These are phyloP conservation scores for Leptopilina myrica DNA, from an alignment of 2,888 invertebrate species.

Conservation along the genomic window DNA sequence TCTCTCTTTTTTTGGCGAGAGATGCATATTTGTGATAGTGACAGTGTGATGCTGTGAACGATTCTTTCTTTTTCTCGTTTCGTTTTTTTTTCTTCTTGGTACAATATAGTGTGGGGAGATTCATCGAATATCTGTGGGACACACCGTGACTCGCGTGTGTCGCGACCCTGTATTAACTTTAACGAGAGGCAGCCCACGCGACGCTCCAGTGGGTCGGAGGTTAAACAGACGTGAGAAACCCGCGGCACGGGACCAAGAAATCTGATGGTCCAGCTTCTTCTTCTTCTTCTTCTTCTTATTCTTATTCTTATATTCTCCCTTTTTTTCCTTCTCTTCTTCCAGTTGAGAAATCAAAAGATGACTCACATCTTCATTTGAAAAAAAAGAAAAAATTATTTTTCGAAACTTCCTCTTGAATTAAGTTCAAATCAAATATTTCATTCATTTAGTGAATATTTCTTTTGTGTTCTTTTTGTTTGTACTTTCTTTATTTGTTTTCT, in stretches of 20 bases:
- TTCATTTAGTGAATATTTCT: background rate
- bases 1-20: background rate
- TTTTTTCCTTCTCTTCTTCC: too few species aligned
- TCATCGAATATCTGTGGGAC: conserved; percentile 38
- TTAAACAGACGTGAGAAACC: conserved; percentile 73
- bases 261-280: conserved; percentile 51
- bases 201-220: conserved; percentile 69
- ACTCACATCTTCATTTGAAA: background rate
- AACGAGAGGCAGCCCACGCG: conserved; percentile 73
- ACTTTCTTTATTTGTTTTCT: too few species aligned
- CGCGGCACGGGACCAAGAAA: conserved; percentile 47
- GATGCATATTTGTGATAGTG: conserved; percentile 40
- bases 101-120: conserved; percentile 9
- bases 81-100: background rate
- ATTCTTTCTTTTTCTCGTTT: background rate
- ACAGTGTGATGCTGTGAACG: conserved; percentile 25
- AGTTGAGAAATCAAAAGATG: conserved; percentile 27
- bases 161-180: conserved; percentile 68
- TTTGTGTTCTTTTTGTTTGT: too few species aligned
- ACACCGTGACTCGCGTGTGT: conserved; percentile 56
- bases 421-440: background rate
- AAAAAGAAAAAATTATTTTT: background rate
- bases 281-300: conserved; percentile 48
- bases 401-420: background rate
- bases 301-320: too few species aligned